These are phyloP conservation scores for Leptatherina wallacei DNA, from an alignment of 2,797 vertebrate genomes.

Conservation along the genomic window DNA sequence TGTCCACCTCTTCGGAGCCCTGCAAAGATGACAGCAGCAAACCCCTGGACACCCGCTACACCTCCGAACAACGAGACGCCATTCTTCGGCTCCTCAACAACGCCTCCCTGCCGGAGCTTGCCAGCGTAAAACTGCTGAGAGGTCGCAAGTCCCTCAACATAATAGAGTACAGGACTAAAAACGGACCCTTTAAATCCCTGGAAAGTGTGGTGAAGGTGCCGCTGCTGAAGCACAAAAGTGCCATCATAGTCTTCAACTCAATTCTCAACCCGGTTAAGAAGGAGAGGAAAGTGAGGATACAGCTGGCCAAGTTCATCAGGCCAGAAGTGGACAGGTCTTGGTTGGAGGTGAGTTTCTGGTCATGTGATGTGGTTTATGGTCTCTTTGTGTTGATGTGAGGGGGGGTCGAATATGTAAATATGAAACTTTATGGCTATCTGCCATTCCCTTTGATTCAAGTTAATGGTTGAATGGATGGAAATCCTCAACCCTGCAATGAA, in stretches of 20 bases:
- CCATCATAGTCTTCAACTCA: constrained; percentile 77
- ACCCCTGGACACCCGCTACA: constrained; percentile 82
- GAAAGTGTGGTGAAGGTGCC: constrained; percentile 80
- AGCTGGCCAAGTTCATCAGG: constrained; percentile 81
- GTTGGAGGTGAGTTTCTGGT: constrained; percentile 81
- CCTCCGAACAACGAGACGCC: constrained; percentile 75
- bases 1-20: constrained; percentile 26
- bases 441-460: too few relatives aligned
- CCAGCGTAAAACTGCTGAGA: constrained; percentile 72
- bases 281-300: constrained; percentile 70
- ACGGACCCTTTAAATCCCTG: constrained; percentile 81
- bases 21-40: constrained; percentile 39
- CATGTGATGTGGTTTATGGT: background rate
- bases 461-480: too few relatives aligned
- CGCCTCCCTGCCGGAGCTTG: constrained; percentile 76
- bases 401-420: background rate
- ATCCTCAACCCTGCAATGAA: too few relatives aligned
- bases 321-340: constrained; percentile 80
- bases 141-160: constrained; percentile 79
- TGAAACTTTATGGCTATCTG: background rate
- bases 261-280: constrained; percentile 79
- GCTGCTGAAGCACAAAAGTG: constrained; percentile 83
- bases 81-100: constrained; percentile 84
- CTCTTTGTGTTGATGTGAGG: background rate
- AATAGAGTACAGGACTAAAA: constrained; percentile 78